Evolutionary conservation across 2,888 invertebrate genomes (phyloP), one percentile per base, ranked within the genome.

Genomic region (Myathropa florea): DNA sequence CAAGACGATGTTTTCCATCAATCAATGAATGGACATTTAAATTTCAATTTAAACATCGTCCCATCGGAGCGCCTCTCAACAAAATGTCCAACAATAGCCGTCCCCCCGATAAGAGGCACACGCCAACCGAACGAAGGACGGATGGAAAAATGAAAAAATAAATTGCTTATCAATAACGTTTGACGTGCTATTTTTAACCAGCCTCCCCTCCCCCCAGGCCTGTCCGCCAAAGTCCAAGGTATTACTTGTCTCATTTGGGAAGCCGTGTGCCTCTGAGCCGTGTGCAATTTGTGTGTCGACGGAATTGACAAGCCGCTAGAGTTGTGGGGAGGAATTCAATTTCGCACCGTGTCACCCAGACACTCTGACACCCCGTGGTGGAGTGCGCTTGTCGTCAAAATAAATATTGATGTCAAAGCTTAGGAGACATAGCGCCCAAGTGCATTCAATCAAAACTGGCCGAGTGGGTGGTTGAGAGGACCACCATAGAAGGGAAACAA

Each of bases 391-490:
- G 18, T 46, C 46, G 18, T 4, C 46, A n/a, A n/a, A 24, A 24
- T 24, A 26, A 57, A 57, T 24, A 57, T 26, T 23, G 57, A 24
- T 57, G 4, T 24, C 14, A 14, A 12, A 57, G 24, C 57, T 24
- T 24, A 57, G 57, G 18, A n/a, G 24, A 57, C 57, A 9, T 2
- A 18, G 0, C 57, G 1, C 12, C 23, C 57, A 26, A 23, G 57
- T 46, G 60, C 71, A 46, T 71, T 71, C 39, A 60, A 71, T 71
- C 71, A 63, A 46, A 46, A 61, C 14, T 26, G 7, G 0, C 18
- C 33, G 33, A 33, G 33, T 53, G n/a, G 53, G n/a, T 53, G n/a
- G 53, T 14, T 14, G 39, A 6, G 6, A 39, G 14, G 39, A 12
- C 9, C 23, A 26, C 4, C 12, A 7, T 7, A 57, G n/a, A 23